Evolutionary conservation across 1,140 invertebrate genomes (phyloP), one percentile per base, ranked within the genome.

Genomic region (Oscheius sp.): DNA sequence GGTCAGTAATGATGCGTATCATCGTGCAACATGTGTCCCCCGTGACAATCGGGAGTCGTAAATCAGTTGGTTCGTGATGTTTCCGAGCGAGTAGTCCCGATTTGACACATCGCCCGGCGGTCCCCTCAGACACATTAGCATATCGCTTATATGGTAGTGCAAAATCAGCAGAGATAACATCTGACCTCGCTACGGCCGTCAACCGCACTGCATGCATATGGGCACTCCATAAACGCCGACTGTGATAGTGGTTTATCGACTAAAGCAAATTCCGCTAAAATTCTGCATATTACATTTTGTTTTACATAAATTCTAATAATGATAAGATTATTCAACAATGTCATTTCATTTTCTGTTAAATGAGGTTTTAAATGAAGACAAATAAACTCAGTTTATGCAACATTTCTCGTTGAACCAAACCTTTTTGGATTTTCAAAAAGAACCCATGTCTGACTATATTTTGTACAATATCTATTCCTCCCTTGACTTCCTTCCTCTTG

Each of bases 21-120:
- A 42, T n/a, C n/a, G n/a, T n/a, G 10, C 10, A 10, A 42, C 49
- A 55, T 26, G 28, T 55, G 49, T 55, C 15, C 28, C 49, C 49
- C 49, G 23, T 23, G 49, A 55, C 49, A 55, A 55, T 55, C 49
- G 49, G n/a, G 28, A 23, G 49, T 26, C 49, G 49, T 55, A 55
- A 55, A 55, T 55, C 49, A 55, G 49, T 55, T 55, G 49, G 7
- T 55, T 55, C 49, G 49, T 55, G 49, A 55, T 55, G 49, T 55
- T 55, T 26, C 23, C 15, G 49, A 55, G 38, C 38, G n/a, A n/a
- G n/a, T n/a, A n/a, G n/a, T 42, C 38, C 38, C 38, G 49, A 55
- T 55, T 55, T 13, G 28, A 23, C 49, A 23, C 49, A 55, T 55
- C 49, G 28, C 49, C 28, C 49, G 49, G 7, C 49, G 49, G 49